Percentiles rank a stretch among this genome's conserved stretches.
Evolutionary conservation across 2,797 vertebrate species (phyloP).

Genomic region (Danio choprae): DNA sequence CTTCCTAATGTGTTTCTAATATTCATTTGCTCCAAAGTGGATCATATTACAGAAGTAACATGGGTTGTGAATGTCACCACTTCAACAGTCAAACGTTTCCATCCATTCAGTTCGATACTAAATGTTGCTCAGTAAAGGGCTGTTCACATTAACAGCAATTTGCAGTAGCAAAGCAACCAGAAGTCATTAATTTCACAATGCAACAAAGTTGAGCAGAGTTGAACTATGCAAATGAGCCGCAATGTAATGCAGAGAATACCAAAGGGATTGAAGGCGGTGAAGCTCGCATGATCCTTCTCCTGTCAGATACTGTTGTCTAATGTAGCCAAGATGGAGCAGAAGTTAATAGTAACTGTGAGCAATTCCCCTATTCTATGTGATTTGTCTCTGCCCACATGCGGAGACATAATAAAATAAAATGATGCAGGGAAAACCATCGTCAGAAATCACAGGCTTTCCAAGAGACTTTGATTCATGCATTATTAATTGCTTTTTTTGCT

Average conservation of each 20-base stretch:
- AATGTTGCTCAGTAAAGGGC: not conserved
- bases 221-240: not conserved
- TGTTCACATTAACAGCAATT: not conserved
- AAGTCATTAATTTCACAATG: not conserved
- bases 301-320: conserved; percentile 23
- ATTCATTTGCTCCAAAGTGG: not conserved
- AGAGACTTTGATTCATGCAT: conserved; percentile 16
- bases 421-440: conserved; percentile 3
- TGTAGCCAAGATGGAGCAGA: conserved; percentile 18
- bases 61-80: not conserved
- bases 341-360: conserved; percentile 19
- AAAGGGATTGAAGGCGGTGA: conserved; percentile 2
- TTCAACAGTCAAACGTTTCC: not conserved
- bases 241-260: not conserved
- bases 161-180: not conserved
- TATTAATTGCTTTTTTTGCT: conserved; percentile 20
- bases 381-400: conserved; percentile 32
- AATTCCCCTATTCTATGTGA: conserved; percentile 24
- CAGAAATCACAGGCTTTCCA: conserved; percentile 12
- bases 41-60: not conserved
- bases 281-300: conserved; percentile 6
- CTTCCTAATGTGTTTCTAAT: too few species aligned
- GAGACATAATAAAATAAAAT: conserved; percentile 36
- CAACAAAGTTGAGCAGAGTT: not conserved
- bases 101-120: not conserved